Evolutionary conservation across 2,888 invertebrate species (phyloP).

Genomic region (Andrena praecox): DNA sequence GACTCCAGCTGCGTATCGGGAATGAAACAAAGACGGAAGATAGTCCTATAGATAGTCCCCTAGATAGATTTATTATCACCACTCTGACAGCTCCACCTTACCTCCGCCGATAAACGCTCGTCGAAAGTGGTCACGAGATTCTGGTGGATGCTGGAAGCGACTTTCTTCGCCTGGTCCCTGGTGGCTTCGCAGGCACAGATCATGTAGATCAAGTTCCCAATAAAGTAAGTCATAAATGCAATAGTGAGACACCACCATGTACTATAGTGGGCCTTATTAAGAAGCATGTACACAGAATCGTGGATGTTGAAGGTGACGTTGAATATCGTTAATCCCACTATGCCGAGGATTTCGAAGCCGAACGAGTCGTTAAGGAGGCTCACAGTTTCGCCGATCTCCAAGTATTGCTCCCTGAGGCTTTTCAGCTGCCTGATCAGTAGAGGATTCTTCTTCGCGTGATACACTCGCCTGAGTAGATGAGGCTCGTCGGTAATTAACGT

Average conservation of each 20-base stretch:
- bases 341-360: slow-evolving; percentile 69
- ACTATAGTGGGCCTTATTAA: too few relatives aligned
- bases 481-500: slow-evolving; percentile 72
- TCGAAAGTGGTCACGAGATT: slow-evolving; percentile 72
- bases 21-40: slow-evolving; percentile 19
- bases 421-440: slow-evolving; percentile 72
- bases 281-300: not conserved
- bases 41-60: not conserved
- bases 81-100: slow-evolving; percentile 31
- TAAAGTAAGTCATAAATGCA: slow-evolving; percentile 62
- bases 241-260: slow-evolving; percentile 54
- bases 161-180: slow-evolving; percentile 64
- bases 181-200: slow-evolving; percentile 69
- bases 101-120: slow-evolving; percentile 73
- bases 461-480: slow-evolving; percentile 77
- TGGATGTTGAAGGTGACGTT: slow-evolving; percentile 76
- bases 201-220: slow-evolving; percentile 58
- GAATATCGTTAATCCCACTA: slow-evolving; percentile 72
- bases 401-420: slow-evolving; percentile 73
- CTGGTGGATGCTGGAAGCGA: slow-evolving; percentile 72
- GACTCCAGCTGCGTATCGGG: slow-evolving; percentile 68
- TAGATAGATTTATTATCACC: too few relatives aligned
- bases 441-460: slow-evolving; percentile 75
- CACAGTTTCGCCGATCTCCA: slow-evolving; percentile 71
- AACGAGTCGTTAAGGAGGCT: slow-evolving; percentile 71